Evolutionary conservation across 2,888 invertebrate species (phyloP).

Genomic region (Hypolimnas misippus): DNA sequence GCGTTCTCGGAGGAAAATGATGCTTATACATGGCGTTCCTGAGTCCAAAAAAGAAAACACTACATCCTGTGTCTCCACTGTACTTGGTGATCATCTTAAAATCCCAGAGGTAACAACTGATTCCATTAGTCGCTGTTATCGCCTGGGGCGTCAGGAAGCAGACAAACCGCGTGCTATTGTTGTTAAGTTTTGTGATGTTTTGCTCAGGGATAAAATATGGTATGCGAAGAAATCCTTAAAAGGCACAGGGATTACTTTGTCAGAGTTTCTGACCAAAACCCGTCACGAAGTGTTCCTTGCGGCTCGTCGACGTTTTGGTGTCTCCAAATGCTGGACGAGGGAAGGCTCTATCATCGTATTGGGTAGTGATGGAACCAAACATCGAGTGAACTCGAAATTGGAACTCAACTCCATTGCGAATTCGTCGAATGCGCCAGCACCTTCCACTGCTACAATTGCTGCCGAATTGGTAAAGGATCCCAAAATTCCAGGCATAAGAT

Average conservation of each 20-base stretch:
- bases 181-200: background rate
- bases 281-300: background rate
- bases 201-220: background rate
- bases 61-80: no score
- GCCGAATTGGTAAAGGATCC: no score
- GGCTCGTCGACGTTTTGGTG: background rate
- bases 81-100: no score
- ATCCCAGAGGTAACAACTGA: background rate
- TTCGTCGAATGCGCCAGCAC: no score
- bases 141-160: background rate
- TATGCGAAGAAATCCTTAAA: background rate
- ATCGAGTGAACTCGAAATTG: no score
- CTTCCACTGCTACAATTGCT: no score
- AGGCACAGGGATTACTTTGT: background rate
- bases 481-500: no score
- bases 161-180: background rate
- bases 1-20: background rate
- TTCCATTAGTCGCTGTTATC: conserved; percentile 1
- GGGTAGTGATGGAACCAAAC: background rate
- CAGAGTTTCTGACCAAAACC: background rate
- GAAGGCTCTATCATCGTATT: conserved; percentile 1
- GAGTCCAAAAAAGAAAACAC: no score
- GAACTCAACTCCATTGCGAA: no score
- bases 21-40: background rate
- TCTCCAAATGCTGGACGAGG: background rate